phyloP scores from a whole-genome alignment of 2,113 vertebrate genomes.

The Suncus etruscus region DNA sequence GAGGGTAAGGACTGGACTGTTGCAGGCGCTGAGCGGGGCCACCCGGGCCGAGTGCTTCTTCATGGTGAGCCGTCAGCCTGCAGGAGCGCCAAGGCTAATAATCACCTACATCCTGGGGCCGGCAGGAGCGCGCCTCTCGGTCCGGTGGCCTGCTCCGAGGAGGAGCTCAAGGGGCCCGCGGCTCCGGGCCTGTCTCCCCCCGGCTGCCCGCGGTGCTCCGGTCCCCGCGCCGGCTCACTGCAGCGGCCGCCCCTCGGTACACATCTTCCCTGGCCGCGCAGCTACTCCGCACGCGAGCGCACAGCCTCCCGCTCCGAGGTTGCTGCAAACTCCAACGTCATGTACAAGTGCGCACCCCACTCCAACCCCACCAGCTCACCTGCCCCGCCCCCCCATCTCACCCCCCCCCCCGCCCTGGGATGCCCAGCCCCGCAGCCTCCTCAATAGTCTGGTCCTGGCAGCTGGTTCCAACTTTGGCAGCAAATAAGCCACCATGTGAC shows the following conservation, averaged over 20 bases:
- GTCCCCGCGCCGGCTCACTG: slow-evolving; percentile 64
- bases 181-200: slow-evolving; percentile 16
- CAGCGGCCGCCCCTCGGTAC: slow-evolving; percentile 64
- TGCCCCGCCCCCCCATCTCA: slow-evolving; percentile 68
- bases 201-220: background rate
- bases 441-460: background rate
- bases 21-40: slow-evolving; percentile 97
- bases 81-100: slow-evolving; percentile 87
- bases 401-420: slow-evolving; percentile 20
- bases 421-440: background rate
- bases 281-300: slow-evolving; percentile 64
- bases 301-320: slow-evolving; percentile 57
- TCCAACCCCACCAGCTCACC: slow-evolving; percentile 74
- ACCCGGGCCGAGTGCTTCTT: slow-evolving; percentile 98
- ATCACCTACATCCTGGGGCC: slow-evolving; percentile 93
- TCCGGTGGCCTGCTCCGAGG: slow-evolving; percentile 13
- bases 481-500: background rate
- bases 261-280: slow-evolving; percentile 62
- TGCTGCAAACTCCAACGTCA: slow-evolving; percentile 82
- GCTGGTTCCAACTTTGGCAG: background rate
- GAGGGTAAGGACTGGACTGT: slow-evolving; percentile 97
- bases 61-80: slow-evolving; percentile 92
- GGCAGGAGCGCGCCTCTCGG: slow-evolving; percentile 61
- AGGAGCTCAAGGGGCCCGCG: background rate
- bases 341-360: slow-evolving; percentile 70